Conservation (phyloP, 2,113 vertebrate genomes). For the Tapirus terrestris region DNA sequence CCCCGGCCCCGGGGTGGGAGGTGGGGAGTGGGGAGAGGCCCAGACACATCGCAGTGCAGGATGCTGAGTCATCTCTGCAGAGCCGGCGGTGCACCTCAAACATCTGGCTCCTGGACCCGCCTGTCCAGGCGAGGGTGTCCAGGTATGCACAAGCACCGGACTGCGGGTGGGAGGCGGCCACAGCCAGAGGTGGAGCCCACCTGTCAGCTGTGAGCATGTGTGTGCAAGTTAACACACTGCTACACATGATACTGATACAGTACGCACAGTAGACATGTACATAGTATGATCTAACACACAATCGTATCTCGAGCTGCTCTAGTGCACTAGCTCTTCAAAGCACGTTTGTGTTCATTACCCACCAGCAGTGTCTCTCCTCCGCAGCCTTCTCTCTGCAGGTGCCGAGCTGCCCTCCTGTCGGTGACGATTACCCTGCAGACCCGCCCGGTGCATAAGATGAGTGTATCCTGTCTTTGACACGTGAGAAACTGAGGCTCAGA, state of each 20-base stretch:
- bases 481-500: background rate
- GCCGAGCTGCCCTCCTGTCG: too few species aligned
- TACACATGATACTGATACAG: background rate
- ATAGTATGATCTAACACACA: accelerated
- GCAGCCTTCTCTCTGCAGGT: background rate
- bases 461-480: background rate
- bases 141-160: background rate
- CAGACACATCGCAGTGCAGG: background rate
- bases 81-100: background rate
- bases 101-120: constrained; percentile 34
- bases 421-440: background rate
- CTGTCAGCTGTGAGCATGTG: background rate
- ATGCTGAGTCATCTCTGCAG: constrained; percentile 36
- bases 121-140: background rate
- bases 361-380: background rate
- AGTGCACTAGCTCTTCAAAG: accelerated
- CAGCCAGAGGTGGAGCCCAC: background rate
- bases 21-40: background rate
- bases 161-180: background rate
- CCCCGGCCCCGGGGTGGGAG: background rate
- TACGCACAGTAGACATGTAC: accelerated
- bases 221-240: background rate
- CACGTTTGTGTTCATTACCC: too few species aligned
- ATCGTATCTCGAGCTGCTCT: background rate
- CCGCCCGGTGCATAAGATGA: background rate